Conservation (phyloP, 2,797 vertebrate species). For the Iguana delicatissima region DNA sequence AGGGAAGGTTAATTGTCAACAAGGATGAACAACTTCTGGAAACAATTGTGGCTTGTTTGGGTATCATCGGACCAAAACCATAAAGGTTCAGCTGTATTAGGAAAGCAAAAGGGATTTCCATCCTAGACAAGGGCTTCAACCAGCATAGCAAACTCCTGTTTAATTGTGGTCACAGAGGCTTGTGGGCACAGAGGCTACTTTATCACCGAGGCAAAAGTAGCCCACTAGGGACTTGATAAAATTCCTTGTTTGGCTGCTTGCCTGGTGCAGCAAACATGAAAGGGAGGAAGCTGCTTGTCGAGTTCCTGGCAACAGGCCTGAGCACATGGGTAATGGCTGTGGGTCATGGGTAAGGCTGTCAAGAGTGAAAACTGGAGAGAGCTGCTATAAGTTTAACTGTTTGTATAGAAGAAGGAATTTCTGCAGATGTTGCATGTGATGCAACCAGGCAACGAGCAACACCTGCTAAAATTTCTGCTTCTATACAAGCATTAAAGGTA, state of each 20-base stretch:
- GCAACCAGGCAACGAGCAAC: too few relatives aligned
- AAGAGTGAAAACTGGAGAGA: too few relatives aligned
- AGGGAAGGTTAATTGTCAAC: constrained; percentile 51
- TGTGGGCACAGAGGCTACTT: neutral
- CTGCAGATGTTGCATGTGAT: too few relatives aligned
- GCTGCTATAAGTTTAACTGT: too few relatives aligned
- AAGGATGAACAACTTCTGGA: constrained; percentile 22
- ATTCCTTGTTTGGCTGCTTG: neutral
- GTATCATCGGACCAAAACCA: neutral
- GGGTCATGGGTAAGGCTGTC: neutral
- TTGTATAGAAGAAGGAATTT: too few relatives aligned
- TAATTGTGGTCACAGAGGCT: neutral
- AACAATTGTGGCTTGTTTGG: constrained; percentile 4
- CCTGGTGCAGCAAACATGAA: neutral
- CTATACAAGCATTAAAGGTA: too few relatives aligned
- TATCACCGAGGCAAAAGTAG: neutral
- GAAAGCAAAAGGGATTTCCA: neutral
- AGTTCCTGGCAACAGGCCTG: neutral
- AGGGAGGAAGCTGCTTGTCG: neutral
- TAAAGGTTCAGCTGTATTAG: neutral
- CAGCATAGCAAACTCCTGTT: neutral
- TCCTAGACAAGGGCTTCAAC: neutral
- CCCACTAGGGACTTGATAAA: neutral
- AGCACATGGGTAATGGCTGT: neutral
- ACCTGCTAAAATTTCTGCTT: too few relatives aligned